These are phyloP conservation scores for Gnatocerus cornutus DNA, from an alignment of 2,888 invertebrate genomes.

Conservation along the genomic window DNA sequence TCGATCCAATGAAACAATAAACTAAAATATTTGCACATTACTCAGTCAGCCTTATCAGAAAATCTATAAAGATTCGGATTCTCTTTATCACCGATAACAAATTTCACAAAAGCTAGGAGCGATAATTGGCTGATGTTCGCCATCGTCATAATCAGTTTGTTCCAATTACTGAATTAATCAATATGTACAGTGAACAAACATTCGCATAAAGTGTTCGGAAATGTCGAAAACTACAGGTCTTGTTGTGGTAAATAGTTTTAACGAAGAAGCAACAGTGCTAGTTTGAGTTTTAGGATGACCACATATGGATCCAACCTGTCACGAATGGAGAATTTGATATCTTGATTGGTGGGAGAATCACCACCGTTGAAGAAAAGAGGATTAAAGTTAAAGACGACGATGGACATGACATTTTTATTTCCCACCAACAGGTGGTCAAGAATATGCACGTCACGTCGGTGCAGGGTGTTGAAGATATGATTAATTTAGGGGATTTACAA, in stretches of 20 bases:
- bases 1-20: slow-evolving; percentile 15
- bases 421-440: slow-evolving; percentile 77
- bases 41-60: slow-evolving; percentile 17
- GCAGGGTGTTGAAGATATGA: slow-evolving; percentile 95
- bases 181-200: slow-evolving; percentile 14
- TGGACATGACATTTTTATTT: slow-evolving; percentile 80
- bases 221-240: slow-evolving; percentile 38
- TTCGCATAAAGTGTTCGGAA: neutral
- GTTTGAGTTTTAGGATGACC: slow-evolving; percentile 77
- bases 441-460: slow-evolving; percentile 86
- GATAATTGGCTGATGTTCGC: neutral
- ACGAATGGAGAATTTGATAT: slow-evolving; percentile 85
- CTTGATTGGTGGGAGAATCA: slow-evolving; percentile 88
- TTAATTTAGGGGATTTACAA: slow-evolving; percentile 93
- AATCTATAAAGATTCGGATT: slow-evolving; percentile 32
- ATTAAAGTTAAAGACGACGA: slow-evolving; percentile 89
- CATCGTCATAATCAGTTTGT: slow-evolving; percentile 15
- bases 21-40: slow-evolving; percentile 2
- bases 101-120: slow-evolving; percentile 18
- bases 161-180: slow-evolving; percentile 2
- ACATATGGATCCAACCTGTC: slow-evolving; percentile 90
- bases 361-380: slow-evolving; percentile 83
- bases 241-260: slow-evolving; percentile 30
- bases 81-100: slow-evolving; percentile 21
- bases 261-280: too few relatives aligned